Base-by-base conservation (phyloP, 2,797 vertebrate genomes). In the Rhinoraja longicauda region DNA sequence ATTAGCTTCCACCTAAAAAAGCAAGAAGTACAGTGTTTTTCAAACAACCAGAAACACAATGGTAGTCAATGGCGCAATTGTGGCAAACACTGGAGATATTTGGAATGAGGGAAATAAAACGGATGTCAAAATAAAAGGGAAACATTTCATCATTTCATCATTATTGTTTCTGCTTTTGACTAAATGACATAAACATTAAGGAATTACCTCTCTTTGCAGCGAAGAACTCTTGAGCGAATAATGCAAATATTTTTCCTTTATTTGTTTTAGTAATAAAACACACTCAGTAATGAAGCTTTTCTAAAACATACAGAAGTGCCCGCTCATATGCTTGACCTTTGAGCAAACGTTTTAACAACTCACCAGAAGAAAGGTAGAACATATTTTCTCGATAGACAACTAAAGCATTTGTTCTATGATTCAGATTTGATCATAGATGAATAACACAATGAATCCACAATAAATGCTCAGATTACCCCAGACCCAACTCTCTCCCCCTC, bases 271-370 rank as follows among this genome's bases (percentile, higher is more conserved):
- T 75, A 53, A 75, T 75, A 75, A 90, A 75, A 72, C 36, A 45
- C 45, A 53, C 32, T 39, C 39, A 39, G 45, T 24, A 53, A 19
- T 26, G 39, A 73, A 0, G 10, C 75, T 72, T 75, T 57, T 29
- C 36, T 72, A 72, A 91, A 91, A 72, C 39, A 45, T 91, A 72
- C 12, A 92, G 21, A n/a, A 88, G 93, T 93, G 93, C 26, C 72
- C 88, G 70, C 77, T 90, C 21, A 64, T 73, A 12, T 59, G 10
- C 21, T 73, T 92, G 70, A 92, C 21, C 12, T 92, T 70, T 73
- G 39, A 26, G 6, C 70, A n/a, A 13, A 45, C 13, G 53, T 53
- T 73, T 75, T 17, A 75, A 26, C 4, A 15, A 26, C 32, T 90
- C 53, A 36, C 70, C 29, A 4, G 1, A 53, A 36, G 39, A 26